Base-by-base conservation (phyloP, 2,113 vertebrate species). In the Axis porcinus region DNA sequence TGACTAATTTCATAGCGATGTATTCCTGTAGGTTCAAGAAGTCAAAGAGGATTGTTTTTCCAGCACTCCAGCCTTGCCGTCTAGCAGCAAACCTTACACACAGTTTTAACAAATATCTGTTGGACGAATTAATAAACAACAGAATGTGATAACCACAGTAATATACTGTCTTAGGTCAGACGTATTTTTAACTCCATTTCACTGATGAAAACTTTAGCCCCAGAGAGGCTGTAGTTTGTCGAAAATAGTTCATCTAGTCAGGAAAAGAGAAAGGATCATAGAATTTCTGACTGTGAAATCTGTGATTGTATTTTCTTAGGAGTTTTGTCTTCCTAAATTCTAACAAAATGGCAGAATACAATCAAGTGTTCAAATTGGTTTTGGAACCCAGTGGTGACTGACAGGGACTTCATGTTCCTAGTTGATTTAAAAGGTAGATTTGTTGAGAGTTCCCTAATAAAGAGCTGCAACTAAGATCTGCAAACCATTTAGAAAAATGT, bases 151-250 rank as follows among this genome's bases (percentile, higher is more conserved):
- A 83, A 67, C 54, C 45, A 58, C 64, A 83, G 54, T 76, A 28
- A 15, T 30, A 43, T 15, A 83, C 14, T n/a, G 50, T 57, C 3
- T 62, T 83, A 70, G n/a, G 16, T 86, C 52, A 36, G 54, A 55
- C 6, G 3, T 47, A 30, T 88, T 85, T 97, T 89, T 10, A 89
- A 43, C 16, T 92, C 47, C 15, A 13, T 86, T 92, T 89, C 13
- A 13, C 45, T 57, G n/a, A 55, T 45, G 40, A 17, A 90, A 76
- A 92, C n/a, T 30, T 57, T 52, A 79, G 64, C 14, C 12, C 91
- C 28, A 89, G 54, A 58, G 17, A n/a, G 11, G 30, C 58, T 19
- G 45, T 91, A 36, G 33, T 81, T 78, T 47, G 47, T 40, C 40
- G 7, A 81, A 70, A 87, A 76, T 85, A 76, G 25, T 81, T 94